Conservation (phyloP, 2,888 invertebrate species). For the Orthosia incerta region DNA sequence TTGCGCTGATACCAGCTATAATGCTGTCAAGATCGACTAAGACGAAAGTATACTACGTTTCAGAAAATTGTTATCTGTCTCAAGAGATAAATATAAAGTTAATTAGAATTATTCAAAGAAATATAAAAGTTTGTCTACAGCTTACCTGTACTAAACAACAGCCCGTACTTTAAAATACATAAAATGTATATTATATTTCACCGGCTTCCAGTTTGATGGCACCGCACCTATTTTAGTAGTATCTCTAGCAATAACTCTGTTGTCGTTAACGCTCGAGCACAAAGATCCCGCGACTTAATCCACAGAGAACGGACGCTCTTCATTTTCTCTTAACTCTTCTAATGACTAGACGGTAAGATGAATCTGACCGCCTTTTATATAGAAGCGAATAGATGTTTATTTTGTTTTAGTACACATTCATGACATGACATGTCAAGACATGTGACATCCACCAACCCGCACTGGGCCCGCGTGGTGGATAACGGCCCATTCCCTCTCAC, state of each 20-base stretch:
- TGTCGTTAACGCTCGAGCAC: constrained; percentile 23
- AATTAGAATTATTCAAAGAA: neutral
- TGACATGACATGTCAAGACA: too few relatives aligned
- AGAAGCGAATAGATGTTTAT: constrained; percentile 25
- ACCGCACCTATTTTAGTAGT: constrained; percentile 23
- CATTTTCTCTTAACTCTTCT: constrained; percentile 64
- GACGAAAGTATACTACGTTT: neutral
- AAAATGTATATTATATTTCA: constrained; percentile 3
- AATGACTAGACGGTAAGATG: constrained; percentile 64
- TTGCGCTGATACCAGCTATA: neutral
- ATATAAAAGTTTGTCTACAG: neutral
- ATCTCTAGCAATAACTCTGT: constrained; percentile 44
- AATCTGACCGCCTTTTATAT: constrained; percentile 37
- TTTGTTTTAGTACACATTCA: too few relatives aligned
- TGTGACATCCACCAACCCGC: too few relatives aligned
- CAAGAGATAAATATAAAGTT: neutral
- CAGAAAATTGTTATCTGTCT: too few relatives aligned
- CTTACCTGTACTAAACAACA: neutral
- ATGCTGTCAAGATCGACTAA: neutral
- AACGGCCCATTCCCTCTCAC: too few relatives aligned
- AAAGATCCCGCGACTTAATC: constrained; percentile 45
- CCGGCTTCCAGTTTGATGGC: constrained; percentile 13
- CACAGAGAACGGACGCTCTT: constrained; percentile 42
- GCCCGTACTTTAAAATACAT: neutral
- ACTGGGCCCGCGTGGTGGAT: too few relatives aligned